Evolutionary conservation across 2,113 vertebrate genomes (phyloP), one percentile per base, ranked within the genome.

Genomic region (Hippocampus zosterae): DNA sequence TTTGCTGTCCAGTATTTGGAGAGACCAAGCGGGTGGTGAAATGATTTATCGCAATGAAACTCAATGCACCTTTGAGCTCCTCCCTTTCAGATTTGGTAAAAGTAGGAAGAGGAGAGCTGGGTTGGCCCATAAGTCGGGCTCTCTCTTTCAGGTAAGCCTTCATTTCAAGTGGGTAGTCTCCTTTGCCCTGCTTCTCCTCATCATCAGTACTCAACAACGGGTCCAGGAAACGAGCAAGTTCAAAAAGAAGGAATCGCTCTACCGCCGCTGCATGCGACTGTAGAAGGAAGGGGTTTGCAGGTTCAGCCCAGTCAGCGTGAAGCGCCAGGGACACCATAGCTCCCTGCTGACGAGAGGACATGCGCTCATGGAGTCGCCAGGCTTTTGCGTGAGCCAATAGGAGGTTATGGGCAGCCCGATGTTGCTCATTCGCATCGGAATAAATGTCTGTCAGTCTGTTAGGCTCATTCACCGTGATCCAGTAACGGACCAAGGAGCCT

Each of bases 401-500:
- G 48, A 97, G 89, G 76, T 96, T 88, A 73, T 96, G 97, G 13
- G 93, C 93, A 1, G 94, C 94, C 65, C 1, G 59, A 13, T 94
- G 94, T 0, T 90, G 93, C 40, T 95, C 90, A 0, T 88, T 91
- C 2, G 87, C 85, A 2, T 81, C 91, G 1, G 86, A 88, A 80
- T 96, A 95, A 56, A 87, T 44, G 11, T 95, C 92, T 0, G 89
- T 88, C 12, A 98, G 81, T 40, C 93, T 90, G 80, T 98, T 99
- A 0, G 96, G 97, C 81, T 99, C 96, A 0, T 98, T 98, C 68
- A 99, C 90, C 42, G 97, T 99, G 87, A 99, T 94, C 97, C 97
- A 99, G 7, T 94, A 89, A 63, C 86, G 90, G 37, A 97, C 96
- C 86, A 93, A 86, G 71, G 92, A 81, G 0, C 96, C 96, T 5